Evolutionary conservation across 2,888 invertebrate genomes (phyloP).

Genomic region (Eugnorisma glareosa): DNA sequence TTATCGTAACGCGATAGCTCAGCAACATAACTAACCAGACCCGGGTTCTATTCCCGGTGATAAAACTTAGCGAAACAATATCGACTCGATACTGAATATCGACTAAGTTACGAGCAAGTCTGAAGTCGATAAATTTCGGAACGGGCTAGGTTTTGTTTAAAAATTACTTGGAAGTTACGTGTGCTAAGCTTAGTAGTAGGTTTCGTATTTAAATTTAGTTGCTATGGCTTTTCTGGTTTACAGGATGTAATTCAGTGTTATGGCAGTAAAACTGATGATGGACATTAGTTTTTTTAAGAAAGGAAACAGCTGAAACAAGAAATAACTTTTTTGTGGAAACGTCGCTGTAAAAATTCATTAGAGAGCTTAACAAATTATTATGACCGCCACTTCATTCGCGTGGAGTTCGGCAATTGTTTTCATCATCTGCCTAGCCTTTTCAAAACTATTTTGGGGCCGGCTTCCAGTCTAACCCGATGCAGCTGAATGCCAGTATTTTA

Average conservation of each 20-base stretch:
- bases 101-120: conserved; percentile 78
- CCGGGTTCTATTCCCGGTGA: conserved; percentile 81
- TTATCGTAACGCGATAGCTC: conserved; percentile 84
- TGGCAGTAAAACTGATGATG: neutral
- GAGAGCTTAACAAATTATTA: neutral
- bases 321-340: neutral
- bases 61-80: conserved; percentile 85
- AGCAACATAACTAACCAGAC: conserved; percentile 81
- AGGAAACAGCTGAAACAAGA: neutral
- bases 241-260: neutral
- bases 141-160: conserved; percentile 53
- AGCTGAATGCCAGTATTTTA: too few relatives aligned
- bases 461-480: too few relatives aligned
- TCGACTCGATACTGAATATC: conserved; percentile 85
- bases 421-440: too few relatives aligned
- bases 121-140: conserved; percentile 71
- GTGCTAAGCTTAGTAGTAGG: neutral
- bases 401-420: neutral
- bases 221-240: neutral
- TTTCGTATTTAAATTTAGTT: neutral
- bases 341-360: neutral
- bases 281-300: neutral
- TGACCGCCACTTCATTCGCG: neutral
- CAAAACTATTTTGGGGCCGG: too few relatives aligned
- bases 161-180: conserved; percentile 39